Evolutionary conservation across 2,888 invertebrate species (phyloP).

Genomic region (Meliscaeva auricollis): DNA sequence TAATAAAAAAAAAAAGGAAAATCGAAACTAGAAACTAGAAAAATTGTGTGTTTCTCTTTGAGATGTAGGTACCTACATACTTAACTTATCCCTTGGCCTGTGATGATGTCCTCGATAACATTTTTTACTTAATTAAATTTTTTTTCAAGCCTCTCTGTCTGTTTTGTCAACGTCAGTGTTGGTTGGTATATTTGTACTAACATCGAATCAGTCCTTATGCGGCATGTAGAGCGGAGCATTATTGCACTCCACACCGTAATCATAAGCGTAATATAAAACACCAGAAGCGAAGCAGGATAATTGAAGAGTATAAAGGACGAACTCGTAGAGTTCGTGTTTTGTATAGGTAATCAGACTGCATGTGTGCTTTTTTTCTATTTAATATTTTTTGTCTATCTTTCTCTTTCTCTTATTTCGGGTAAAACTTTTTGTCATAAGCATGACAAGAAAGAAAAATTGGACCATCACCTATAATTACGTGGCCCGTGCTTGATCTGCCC

Average conservation of each 20-base stretch:
- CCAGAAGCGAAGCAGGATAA: slow-evolving; percentile 59
- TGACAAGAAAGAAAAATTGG: slow-evolving; percentile 71
- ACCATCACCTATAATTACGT: slow-evolving; percentile 72
- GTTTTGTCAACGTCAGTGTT: slow-evolving; percentile 37
- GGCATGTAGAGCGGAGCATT: slow-evolving; percentile 1
- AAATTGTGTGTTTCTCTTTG: slow-evolving; percentile 2
- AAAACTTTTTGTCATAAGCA: slow-evolving; percentile 59
- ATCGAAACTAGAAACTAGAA: slow-evolving; percentile 23
- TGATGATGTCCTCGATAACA: slow-evolving; percentile 37
- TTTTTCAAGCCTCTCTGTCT: slow-evolving; percentile 23
- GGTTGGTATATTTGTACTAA: slow-evolving; percentile 17
- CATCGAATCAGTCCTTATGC: slow-evolving; percentile 20
- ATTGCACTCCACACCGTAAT: slow-evolving; percentile 44
- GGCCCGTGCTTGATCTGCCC: slow-evolving; percentile 64
- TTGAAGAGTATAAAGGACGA: slow-evolving; percentile 69
- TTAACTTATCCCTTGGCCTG: slow-evolving; percentile 50
- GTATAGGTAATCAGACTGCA: slow-evolving; percentile 68
- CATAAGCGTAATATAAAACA: slow-evolving; percentile 55
- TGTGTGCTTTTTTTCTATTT: not conserved
- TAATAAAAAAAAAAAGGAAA: slow-evolving; percentile 3
- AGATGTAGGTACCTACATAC: too few species aligned
- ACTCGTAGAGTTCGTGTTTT: slow-evolving; percentile 58
- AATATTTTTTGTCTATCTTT: not conserved
- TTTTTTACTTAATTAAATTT: slow-evolving; percentile 58
- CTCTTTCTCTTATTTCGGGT: slow-evolving; percentile 28